Evolutionary conservation across 2,888 invertebrate species (phyloP), one percentile per base, ranked within the genome.

Genomic region (Eupithecia vulgata): DNA sequence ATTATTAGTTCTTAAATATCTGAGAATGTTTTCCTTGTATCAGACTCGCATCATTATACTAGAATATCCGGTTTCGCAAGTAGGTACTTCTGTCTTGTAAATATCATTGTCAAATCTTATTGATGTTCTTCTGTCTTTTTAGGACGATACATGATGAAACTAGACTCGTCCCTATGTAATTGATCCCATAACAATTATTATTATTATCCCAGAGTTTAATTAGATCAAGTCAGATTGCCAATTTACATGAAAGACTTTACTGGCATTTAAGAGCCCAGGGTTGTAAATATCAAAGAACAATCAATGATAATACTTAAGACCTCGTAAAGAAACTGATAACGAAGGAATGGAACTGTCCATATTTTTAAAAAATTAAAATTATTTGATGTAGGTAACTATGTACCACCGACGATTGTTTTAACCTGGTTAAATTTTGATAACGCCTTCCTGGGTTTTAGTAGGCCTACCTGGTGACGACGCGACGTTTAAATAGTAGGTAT

Each of bases 51-150:
- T 48, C 13, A 67, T 52, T 52, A 15, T 57, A 68, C 57, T 59
- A 21, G 42, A 57, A 68, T 37, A 65, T 65, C 65, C 65, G 65
- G 65, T 65, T 65, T 57, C 57, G 57, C 52, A 57, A 57, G 25
- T 57, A 57, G 12, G 12, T 57, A 12, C 25, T 25, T 57, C 57
- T 57, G 57, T 57, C 57, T 57, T 57, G 25, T 57, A 57, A 57
- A 57, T 57, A 57, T 57, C 57, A 57, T 57, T 57, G 61, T 61
- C 61, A 34, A 61, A 35, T 35, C 12, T 57, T 25, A 25, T 57
- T 57, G 57, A 57, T 21, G 57, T 12, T 57, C 25, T 57, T 57
- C 12, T 21, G 57, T 57, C 12, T 57, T 25, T 52, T 21, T 10
- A 2, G 21, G 10, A 21, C 4, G 40, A 8, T 37, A 7, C 37